phyloP scores from a whole-genome alignment of 2,797 vertebrate species.

The Cuculus canorus region DNA sequence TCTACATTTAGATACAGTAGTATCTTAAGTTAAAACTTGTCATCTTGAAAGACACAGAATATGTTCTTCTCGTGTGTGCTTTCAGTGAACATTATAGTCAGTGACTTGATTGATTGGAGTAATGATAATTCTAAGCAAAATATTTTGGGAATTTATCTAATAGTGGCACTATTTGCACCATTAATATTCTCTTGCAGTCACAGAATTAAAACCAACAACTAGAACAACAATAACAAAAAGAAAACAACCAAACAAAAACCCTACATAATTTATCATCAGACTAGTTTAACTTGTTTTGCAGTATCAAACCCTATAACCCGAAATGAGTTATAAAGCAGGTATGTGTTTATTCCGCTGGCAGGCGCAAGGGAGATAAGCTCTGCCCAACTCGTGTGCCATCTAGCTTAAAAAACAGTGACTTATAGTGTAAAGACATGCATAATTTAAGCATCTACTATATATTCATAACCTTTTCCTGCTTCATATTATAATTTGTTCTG shows the following conservation, averaged over 20 bases:
- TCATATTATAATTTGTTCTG: too few species aligned
- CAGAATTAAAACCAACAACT: not conserved
- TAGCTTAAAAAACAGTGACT: too few species aligned
- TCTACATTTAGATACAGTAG: not conserved
- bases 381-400: too few species aligned
- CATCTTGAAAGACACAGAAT: not conserved
- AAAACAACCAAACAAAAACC: not conserved
- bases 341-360: too few species aligned
- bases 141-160: not conserved
- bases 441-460: too few species aligned
- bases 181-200: not conserved
- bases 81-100: not conserved
- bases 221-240: not conserved
- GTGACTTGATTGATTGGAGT: not conserved
- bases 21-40: not conserved
- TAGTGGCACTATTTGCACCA: not conserved
- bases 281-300: too few species aligned
- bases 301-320: too few species aligned
- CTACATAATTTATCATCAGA: not conserved
- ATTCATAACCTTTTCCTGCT: too few species aligned
- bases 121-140: not conserved
- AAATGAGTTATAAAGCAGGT: too few species aligned
- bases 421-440: too few species aligned
- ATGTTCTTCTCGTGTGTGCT: not conserved
- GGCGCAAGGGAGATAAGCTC: too few species aligned